These are phyloP conservation scores for Dryadula phaetusa DNA, from an alignment of 2,888 invertebrate genomes.

Conservation along the genomic window DNA sequence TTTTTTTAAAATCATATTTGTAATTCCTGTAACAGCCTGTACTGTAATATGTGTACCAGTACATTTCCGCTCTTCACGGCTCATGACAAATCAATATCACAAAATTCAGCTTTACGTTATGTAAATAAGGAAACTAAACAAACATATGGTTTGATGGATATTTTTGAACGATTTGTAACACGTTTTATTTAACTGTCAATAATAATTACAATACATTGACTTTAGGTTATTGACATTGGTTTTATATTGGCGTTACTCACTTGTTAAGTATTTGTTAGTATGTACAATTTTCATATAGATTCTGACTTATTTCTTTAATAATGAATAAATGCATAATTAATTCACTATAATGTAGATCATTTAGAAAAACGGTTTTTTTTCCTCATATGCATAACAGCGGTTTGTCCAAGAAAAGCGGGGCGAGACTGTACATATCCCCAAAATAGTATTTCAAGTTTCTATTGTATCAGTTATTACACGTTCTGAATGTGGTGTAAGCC, in stretches of 20 bases:
- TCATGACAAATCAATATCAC: constrained; percentile 13
- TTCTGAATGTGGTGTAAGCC: too few species aligned
- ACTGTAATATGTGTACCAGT: not conserved
- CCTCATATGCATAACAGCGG: too few species aligned
- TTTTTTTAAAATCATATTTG: not conserved
- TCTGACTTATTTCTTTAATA: too few species aligned
- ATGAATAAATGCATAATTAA: too few species aligned
- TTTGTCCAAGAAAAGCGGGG: too few species aligned
- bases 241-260: not conserved
- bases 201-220: constrained; percentile 3
- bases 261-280: not conserved
- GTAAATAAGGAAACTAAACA: constrained; percentile 31
- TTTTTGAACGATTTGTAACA: constrained; percentile 25
- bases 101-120: constrained; percentile 13
- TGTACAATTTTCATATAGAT: not conserved
- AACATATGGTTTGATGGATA: not conserved
- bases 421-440: too few species aligned
- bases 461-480: too few species aligned
- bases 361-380: too few species aligned
- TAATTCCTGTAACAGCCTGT: not conserved
- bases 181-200: constrained; percentile 1
- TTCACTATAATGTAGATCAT: too few species aligned
- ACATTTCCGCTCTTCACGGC: constrained; percentile 14
- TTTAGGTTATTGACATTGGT: constrained; percentile 16
- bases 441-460: too few species aligned